Evolutionary conservation across 2,888 invertebrate species (phyloP).

Genomic region (Bursaphelenchus okinawaensis): DNA sequence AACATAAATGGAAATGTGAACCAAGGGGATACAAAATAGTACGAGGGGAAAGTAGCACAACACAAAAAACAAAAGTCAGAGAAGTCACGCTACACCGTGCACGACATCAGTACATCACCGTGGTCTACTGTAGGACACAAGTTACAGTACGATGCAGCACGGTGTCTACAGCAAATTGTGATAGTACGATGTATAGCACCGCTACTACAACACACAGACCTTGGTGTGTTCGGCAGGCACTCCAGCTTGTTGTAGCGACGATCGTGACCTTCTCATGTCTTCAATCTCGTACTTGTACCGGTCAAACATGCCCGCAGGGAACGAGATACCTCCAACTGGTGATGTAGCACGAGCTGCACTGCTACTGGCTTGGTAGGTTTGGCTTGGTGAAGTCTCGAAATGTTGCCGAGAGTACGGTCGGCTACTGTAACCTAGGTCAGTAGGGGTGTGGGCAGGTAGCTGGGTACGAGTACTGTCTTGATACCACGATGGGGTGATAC

Average conservation of each 20-base stretch:
- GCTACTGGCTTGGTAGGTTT: not conserved
- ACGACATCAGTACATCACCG: too few species aligned
- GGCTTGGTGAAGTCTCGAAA: conserved; percentile 9
- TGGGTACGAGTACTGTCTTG: conserved; percentile 34
- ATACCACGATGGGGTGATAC: conserved; percentile 56
- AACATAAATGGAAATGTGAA: not conserved
- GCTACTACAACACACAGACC: conserved; percentile 31
- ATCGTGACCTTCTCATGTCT: conserved; percentile 51
- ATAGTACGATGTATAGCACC: too few species aligned
- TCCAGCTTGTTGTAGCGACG: conserved; percentile 48
- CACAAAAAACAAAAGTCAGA: conserved; percentile 7
- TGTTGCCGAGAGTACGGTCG: conserved; percentile 18
- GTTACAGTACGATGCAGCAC: too few species aligned
- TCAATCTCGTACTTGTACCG: conserved; percentile 56
- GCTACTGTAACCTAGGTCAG: conserved; percentile 23
- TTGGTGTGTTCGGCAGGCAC: conserved; percentile 32
- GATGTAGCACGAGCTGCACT: conserved; percentile 4
- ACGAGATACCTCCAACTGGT: conserved; percentile 35
- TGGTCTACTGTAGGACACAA: too few species aligned
- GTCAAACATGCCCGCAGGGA: conserved; percentile 57
- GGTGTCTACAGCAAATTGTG: too few species aligned
- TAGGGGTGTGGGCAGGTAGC: conserved; percentile 15
- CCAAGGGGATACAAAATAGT: conserved; percentile 4
- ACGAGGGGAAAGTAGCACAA: conserved; percentile 8
- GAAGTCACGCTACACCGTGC: not conserved